phyloP scores from a whole-genome alignment of 2,888 invertebrate genomes.

The Drosophila lacicola region DNA sequence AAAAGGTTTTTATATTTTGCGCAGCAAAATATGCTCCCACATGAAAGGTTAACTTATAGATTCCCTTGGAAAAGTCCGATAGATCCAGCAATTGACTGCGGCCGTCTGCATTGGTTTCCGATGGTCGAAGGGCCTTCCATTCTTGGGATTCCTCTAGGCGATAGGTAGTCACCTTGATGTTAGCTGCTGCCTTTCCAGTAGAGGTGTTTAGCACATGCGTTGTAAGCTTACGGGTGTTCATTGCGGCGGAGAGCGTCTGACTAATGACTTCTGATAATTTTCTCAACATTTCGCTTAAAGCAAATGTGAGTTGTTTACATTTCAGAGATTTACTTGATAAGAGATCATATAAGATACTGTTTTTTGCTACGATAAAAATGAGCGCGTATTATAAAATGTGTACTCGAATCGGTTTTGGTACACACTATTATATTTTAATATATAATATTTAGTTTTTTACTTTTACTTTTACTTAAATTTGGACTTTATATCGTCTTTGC shows the following conservation, averaged over 20 bases:
- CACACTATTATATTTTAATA: too few species aligned
- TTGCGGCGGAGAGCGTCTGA: slow-evolving; percentile 6
- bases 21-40: slow-evolving; percentile 89
- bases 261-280: slow-evolving; percentile 9
- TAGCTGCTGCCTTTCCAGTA: slow-evolving; percentile 88
- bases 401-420: too few species aligned
- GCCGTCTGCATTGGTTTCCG: slow-evolving; percentile 87
- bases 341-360: too few species aligned
- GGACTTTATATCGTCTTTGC: too few species aligned
- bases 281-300: background rate
- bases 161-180: slow-evolving; percentile 89
- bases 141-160: slow-evolving; percentile 86
- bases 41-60: slow-evolving; percentile 91
- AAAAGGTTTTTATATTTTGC: slow-evolving; percentile 88
- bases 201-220: slow-evolving; percentile 91
- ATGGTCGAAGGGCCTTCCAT: slow-evolving; percentile 89
- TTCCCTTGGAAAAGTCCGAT: slow-evolving; percentile 87
- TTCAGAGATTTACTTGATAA: background rate
- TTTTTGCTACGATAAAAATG: too few species aligned
- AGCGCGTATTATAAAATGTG: too few species aligned
- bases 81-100: slow-evolving; percentile 50
- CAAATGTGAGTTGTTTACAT: slow-evolving; percentile 4
- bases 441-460: too few species aligned
- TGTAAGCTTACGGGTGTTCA: slow-evolving; percentile 85
- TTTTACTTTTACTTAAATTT: too few species aligned